Base-by-base conservation (phyloP, 2,888 invertebrate genomes). In the Ormyrus thymus region DNA sequence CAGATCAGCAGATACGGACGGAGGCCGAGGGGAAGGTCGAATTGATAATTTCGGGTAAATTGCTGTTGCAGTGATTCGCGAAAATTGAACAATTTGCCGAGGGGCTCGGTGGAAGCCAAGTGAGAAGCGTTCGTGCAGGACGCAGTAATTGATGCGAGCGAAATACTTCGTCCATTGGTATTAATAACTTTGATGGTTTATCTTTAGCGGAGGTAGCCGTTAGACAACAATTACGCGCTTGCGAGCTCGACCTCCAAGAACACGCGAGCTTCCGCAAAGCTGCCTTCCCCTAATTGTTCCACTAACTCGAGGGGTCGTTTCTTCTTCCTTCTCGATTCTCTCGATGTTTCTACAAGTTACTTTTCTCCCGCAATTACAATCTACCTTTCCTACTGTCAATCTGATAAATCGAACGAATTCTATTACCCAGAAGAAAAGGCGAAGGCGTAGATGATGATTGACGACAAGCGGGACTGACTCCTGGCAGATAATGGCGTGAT, bases 401-500 rank as follows among this genome's bases (percentile, higher is more conserved):
- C 29, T 29, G 29, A 29, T 29, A 29, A 29, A 29, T 29, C 29
- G 29, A 2, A 1, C 2, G 29, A 29, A 29, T 29, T 29, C 29
- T 29, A 29, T 29, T 29, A 29, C 29, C 29, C 3, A 29, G 3
- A 29, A 61, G 45, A 46, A 62, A 45, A 46, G 10, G 10, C 11
- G 7, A 69, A 55, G 15, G 6, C n/a, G 3, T 45, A 4, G n/a
- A 68, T 45, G 29, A 62, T n/a, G 29, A 50, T 45, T 61, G 65
- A 65, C 3, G n/a, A 62, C 53, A 7, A 13, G 0, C 1, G 46
- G 7, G 13, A 69, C 11, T 84, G 84, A 83, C 85, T 80, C 86
- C 86, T 84, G 83, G 83, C 83, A 89, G 89, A 89, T 89, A 88
- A 85, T 88, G 80, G 88, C 88, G 86, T 87, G 89, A 88, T 87